Evolutionary conservation across 2,888 invertebrate genomes (phyloP).

Genomic region (Sinopyrophorus schimmeli): DNA sequence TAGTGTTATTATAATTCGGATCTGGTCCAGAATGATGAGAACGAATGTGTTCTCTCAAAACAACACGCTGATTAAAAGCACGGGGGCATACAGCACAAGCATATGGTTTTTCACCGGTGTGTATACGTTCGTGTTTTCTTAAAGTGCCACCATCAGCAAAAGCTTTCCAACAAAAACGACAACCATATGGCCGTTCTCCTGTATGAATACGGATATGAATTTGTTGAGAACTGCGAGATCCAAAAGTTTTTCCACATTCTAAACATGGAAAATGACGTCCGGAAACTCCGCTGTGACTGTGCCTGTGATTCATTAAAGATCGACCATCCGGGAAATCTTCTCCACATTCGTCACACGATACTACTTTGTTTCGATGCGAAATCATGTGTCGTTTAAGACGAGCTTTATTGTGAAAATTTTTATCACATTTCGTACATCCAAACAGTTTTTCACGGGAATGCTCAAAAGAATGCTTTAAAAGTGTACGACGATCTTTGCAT

Average conservation of each 20-base stretch:
- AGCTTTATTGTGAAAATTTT: slow-evolving; percentile 72
- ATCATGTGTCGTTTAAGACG: slow-evolving; percentile 68
- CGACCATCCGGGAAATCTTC: slow-evolving; percentile 73
- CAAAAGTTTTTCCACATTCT: slow-evolving; percentile 85
- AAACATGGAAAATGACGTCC: slow-evolving; percentile 75
- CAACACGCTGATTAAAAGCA: slow-evolving; percentile 86
- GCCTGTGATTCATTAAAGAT: slow-evolving; percentile 70
- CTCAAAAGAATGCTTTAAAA: slow-evolving; percentile 71
- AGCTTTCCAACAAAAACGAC: slow-evolving; percentile 86
- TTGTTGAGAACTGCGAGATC: slow-evolving; percentile 82
- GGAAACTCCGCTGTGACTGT: slow-evolving; percentile 59
- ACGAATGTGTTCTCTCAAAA: slow-evolving; percentile 80
- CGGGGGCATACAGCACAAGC: slow-evolving; percentile 85
- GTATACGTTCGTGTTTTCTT: slow-evolving; percentile 83
- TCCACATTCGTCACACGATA: slow-evolving; percentile 70
- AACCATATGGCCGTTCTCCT: slow-evolving; percentile 81
- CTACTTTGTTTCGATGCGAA: slow-evolving; percentile 71
- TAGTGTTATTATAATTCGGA: slow-evolving; percentile 64
- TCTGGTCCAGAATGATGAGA: slow-evolving; percentile 85
- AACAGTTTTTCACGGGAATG: slow-evolving; percentile 65
- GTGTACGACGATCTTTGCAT: slow-evolving; percentile 68
- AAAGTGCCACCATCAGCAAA: slow-evolving; percentile 87
- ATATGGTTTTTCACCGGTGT: slow-evolving; percentile 85
- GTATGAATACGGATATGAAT: slow-evolving; percentile 86
- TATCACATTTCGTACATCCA: slow-evolving; percentile 69